A percentile compares a stretch with the other conserved stretches of the same genome.
Conservation (phyloP, 2,797 vertebrate genomes). For the Poliocrania exsul region DNA sequence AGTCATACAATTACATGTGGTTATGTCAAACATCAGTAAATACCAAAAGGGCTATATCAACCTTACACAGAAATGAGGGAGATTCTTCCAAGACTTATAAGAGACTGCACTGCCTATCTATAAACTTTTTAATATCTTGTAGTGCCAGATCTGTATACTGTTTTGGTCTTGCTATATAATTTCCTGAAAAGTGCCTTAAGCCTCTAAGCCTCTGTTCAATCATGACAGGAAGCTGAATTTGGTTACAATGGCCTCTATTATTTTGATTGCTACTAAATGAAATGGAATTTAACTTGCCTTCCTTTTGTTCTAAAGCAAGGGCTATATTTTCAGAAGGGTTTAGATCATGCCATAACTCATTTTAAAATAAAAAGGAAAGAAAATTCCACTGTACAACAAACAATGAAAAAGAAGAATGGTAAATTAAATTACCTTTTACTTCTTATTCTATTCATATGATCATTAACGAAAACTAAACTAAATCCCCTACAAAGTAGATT, state of each 20-base stretch:
- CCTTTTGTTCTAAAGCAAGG: background rate
- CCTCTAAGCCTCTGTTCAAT: background rate
- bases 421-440: background rate
- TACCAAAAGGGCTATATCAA: background rate
- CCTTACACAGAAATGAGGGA: background rate
- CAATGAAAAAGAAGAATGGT: background rate
- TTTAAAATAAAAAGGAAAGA: background rate
- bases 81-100: background rate
- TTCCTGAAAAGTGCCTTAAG: background rate
- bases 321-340: background rate
- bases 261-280: slow-evolving; percentile 14
- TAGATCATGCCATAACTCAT: background rate
- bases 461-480: background rate
- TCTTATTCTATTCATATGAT: background rate
- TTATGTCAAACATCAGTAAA: background rate
- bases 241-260: slow-evolving; percentile 11
- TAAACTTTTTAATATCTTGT: background rate
- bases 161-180: background rate
- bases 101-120: background rate
- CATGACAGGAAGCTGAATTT: background rate
- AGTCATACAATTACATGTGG: background rate
- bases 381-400: background rate
- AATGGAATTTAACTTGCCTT: slow-evolving; percentile 1
- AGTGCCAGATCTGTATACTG: background rate
- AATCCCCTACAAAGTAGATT: background rate